These are phyloP conservation scores for Periparus ater DNA, from an alignment of 2,797 vertebrate species.

Conservation along the genomic window DNA sequence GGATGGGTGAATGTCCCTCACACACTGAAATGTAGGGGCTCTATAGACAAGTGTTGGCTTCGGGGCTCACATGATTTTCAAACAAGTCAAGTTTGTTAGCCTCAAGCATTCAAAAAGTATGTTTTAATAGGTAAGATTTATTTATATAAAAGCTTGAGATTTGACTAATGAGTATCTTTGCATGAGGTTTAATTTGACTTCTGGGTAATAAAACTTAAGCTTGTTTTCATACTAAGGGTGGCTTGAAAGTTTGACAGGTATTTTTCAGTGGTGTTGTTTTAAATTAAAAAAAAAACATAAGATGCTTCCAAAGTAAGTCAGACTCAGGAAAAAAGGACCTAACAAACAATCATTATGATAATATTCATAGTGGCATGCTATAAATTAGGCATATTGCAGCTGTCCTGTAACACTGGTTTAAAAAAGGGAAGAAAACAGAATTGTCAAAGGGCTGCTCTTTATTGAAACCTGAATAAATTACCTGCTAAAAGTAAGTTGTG, in stretches of 20 bases:
- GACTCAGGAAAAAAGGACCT: neutral
- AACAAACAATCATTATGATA: neutral
- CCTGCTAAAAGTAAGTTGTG: neutral
- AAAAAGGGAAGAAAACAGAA: neutral
- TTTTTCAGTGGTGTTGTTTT: neutral
- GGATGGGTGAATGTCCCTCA: neutral
- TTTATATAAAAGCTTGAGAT: neutral
- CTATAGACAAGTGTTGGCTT: neutral
- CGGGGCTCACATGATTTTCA: neutral
- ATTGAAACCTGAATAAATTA: neutral
- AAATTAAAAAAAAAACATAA: neutral
- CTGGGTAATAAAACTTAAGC: neutral
- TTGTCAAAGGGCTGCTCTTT: neutral
- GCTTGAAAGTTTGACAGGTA: neutral
- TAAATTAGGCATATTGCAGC: neutral
- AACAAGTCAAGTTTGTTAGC: neutral
- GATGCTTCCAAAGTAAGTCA: neutral
- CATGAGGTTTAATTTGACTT: neutral
- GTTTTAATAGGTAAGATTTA: neutral
- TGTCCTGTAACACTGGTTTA: neutral
- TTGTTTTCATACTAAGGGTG: neutral
- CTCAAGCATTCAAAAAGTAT: neutral
- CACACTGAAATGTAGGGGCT: neutral
- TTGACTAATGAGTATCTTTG: neutral
- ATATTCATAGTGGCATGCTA: neutral